A percentile compares a stretch with the other conserved stretches of the same genome.
Evolutionary conservation across 2,888 invertebrate species (phyloP).

Genomic region (Apamea anceps): DNA sequence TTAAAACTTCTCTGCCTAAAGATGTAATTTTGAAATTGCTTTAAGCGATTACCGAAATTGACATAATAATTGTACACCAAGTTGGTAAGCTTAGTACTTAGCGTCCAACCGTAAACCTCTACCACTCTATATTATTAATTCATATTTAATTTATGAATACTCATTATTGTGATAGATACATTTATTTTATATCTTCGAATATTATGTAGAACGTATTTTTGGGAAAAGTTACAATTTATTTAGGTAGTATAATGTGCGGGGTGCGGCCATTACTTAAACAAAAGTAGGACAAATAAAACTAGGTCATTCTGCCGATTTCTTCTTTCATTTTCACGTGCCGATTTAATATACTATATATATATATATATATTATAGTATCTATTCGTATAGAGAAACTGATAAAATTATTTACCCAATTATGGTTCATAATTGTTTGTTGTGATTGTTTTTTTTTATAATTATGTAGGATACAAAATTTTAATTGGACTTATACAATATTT

Average conservation of each 20-base stretch:
- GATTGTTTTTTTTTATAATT: too few species aligned
- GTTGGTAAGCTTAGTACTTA: background rate
- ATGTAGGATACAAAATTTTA: background rate
- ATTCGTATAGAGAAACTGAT: background rate
- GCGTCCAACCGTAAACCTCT: background rate
- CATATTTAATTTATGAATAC: background rate
- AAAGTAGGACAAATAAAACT: constrained; percentile 61
- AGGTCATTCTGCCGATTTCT: constrained; percentile 56
- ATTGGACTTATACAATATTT: background rate
- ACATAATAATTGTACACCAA: background rate
- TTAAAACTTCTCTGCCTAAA: constrained; percentile 52
- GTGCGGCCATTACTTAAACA: constrained; percentile 64
- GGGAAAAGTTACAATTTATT: constrained; percentile 31
- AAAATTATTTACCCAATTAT: background rate
- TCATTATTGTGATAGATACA: too few species aligned
- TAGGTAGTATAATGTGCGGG: constrained; percentile 48
- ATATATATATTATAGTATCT: too few species aligned
- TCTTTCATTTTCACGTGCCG: constrained; percentile 36
- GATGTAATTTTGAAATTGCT: constrained; percentile 35
- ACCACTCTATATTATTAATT: constrained; percentile 4
- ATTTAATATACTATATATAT: background rate
- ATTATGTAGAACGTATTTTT: constrained; percentile 13
- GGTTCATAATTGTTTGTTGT: too few species aligned
- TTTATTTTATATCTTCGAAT: background rate
- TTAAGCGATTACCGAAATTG: constrained; percentile 8